Percentiles rank a stretch among this genome's conserved stretches.
phyloP scores from a whole-genome alignment of 2,888 invertebrate genomes.

The Acrobasis consociella region DNA sequence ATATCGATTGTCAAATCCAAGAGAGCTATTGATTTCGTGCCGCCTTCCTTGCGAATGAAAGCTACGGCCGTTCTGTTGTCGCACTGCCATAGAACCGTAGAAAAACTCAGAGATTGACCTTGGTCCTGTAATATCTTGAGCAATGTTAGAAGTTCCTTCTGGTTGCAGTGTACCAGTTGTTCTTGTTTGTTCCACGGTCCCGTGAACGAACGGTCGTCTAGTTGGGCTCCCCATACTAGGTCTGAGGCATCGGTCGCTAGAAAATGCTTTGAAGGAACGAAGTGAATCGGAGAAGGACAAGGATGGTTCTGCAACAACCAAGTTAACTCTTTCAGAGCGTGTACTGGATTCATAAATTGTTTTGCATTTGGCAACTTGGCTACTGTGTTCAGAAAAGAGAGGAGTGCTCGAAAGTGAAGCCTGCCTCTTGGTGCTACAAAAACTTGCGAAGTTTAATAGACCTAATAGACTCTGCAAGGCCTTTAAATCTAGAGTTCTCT shows the following conservation, averaged over 20 bases:
- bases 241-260: constrained; percentile 5
- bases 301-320: neutral
- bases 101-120: too few relatives aligned
- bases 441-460: neutral
- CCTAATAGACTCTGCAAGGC: neutral
- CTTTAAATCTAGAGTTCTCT: too few relatives aligned
- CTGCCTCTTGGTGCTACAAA: neutral
- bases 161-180: constrained; percentile 1
- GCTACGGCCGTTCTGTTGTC: neutral
- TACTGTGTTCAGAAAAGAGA: neutral
- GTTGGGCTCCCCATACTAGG: constrained; percentile 11
- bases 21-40: constrained; percentile 7
- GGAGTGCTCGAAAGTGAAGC: constrained; percentile 1
- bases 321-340: neutral
- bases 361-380: neutral
- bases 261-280: neutral
- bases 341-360: neutral
- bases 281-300: constrained; percentile 1
- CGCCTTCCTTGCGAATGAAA: neutral
- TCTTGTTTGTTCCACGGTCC: constrained; percentile 9
- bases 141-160: neutral
- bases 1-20: neutral
- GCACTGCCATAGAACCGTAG: neutral
- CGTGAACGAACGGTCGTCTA: constrained; percentile 9
- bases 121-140: too few relatives aligned